Conservation (phyloP, 2,797 vertebrate genomes). For the Melopsittacus undulatus region DNA sequence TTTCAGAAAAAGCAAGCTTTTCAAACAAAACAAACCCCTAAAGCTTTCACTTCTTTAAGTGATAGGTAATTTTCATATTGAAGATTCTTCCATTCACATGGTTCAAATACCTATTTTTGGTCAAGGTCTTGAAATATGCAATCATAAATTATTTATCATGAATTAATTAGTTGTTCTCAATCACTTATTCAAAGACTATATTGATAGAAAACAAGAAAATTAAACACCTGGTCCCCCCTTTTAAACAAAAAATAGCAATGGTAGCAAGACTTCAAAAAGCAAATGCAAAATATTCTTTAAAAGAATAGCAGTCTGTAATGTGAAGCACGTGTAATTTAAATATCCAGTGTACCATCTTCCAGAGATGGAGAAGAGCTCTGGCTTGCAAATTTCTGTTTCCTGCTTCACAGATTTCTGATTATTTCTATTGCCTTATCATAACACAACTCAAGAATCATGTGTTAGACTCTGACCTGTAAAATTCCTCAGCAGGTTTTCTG, state of each 20-base stretch:
- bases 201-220: neutral
- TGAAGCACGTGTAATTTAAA: neutral
- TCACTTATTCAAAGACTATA: neutral
- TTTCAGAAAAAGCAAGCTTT: neutral
- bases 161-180: neutral
- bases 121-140: neutral
- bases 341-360: neutral
- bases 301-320: neutral
- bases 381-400: neutral
- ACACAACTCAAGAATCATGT: neutral
- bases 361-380: neutral
- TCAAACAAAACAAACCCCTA: neutral
- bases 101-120: neutral
- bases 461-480: neutral
- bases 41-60: neutral
- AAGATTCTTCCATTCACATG: neutral
- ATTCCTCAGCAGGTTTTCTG: neutral
- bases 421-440: neutral
- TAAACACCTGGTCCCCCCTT: neutral
- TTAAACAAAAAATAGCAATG: neutral
- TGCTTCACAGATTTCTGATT: neutral
- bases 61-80: neutral
- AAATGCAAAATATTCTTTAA: neutral
- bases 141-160: neutral
- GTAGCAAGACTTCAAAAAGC: neutral